Evolutionary conservation across 2,113 vertebrate species (phyloP).

Genomic region (Dromas ardeola): DNA sequence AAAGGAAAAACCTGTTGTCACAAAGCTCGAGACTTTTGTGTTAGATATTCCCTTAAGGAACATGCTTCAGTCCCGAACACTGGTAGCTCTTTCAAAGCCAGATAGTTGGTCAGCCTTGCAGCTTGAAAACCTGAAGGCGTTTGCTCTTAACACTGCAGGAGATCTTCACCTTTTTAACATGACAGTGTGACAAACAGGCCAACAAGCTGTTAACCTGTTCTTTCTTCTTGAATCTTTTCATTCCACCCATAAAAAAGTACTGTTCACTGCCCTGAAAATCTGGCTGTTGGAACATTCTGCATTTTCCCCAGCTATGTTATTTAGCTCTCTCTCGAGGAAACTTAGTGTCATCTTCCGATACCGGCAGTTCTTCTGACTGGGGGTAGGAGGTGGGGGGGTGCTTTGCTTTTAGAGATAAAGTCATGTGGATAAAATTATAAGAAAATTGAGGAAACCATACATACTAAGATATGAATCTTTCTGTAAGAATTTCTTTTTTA

Average conservation of each 20-base stretch:
- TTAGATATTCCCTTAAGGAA: background rate
- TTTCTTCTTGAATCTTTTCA: background rate
- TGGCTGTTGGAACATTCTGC: background rate
- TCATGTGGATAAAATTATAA: background rate
- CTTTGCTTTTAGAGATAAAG: background rate
- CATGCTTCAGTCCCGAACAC: background rate
- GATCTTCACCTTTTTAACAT: background rate
- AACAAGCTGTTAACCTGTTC: background rate
- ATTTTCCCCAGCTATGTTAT: background rate
- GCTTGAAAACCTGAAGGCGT: background rate
- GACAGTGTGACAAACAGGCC: background rate
- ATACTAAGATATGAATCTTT: background rate
- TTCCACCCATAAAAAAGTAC: background rate
- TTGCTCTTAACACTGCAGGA: background rate
- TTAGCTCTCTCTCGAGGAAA: background rate
- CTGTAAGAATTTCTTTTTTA: background rate
- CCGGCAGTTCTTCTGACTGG: background rate
- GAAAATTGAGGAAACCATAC: background rate
- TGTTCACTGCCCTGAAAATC: background rate
- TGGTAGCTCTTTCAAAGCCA: background rate
- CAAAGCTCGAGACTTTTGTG: background rate
- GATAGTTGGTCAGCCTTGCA: background rate
- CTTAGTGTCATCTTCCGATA: background rate
- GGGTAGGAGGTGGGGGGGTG: background rate
- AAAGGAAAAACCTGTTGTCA: background rate